A percentile compares a stretch with the other conserved stretches of the same genome.
Evolutionary conservation across 2,888 invertebrate species (phyloP).

Genomic region (Bedellia somnulentella): DNA sequence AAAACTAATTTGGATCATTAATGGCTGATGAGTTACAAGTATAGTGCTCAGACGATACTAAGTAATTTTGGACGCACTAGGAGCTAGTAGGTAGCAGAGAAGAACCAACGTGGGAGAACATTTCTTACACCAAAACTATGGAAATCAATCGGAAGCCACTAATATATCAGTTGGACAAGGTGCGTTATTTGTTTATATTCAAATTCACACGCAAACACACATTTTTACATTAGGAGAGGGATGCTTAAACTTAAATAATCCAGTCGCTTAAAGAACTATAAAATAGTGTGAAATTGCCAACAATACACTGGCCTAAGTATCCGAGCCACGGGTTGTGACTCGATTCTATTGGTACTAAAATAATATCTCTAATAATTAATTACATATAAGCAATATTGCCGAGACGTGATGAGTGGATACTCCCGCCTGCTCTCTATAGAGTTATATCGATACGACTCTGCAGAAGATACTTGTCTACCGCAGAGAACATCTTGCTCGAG

Average conservation of each 20-base stretch:
- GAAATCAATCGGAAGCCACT: too few species aligned
- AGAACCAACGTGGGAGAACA: too few species aligned
- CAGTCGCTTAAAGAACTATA: constrained; percentile 57
- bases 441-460: too few species aligned
- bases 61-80: too few species aligned
- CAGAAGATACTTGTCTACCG: too few species aligned
- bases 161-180: too few species aligned
- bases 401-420: constrained; percentile 31
- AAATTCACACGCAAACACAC: constrained; percentile 49
- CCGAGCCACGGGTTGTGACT: constrained; percentile 16
- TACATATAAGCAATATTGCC: constrained; percentile 28
- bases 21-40: constrained; percentile 47
- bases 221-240: constrained; percentile 52
- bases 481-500: constrained; percentile 29
- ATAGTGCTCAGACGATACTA: constrained; percentile 42
- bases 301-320: constrained; percentile 48
- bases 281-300: constrained; percentile 51
- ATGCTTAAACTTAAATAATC: constrained; percentile 37
- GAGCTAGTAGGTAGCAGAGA: too few species aligned
- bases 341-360: constrained; percentile 16
- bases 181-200: constrained; percentile 23
- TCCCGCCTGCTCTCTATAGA: too few species aligned
- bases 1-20: constrained; percentile 50
- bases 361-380: constrained; percentile 21
- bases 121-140: too few species aligned